phyloP scores from a whole-genome alignment of 2,113 vertebrate genomes.

The Riparia riparia region DNA sequence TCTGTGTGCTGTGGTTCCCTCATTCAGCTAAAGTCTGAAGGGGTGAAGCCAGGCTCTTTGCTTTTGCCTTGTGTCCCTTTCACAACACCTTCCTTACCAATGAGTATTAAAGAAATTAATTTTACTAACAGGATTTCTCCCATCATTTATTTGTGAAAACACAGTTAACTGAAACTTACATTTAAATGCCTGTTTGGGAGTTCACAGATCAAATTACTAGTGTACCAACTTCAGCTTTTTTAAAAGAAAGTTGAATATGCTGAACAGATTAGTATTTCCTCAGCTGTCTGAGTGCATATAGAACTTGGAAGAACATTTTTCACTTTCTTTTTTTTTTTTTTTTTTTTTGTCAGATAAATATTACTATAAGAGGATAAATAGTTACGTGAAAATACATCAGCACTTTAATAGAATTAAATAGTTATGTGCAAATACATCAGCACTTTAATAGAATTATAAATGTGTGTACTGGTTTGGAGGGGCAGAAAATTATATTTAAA shows the following conservation, averaged over 20 bases:
- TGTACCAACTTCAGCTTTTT: neutral
- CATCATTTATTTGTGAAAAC: neutral
- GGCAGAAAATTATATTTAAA: neutral
- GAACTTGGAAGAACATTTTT: neutral
- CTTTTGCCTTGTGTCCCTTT: neutral
- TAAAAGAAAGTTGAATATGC: neutral
- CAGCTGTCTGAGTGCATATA: neutral
- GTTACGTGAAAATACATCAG: neutral
- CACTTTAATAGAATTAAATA: neutral
- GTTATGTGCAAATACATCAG: neutral
- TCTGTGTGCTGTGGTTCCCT: accelerated
- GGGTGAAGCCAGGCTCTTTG: neutral
- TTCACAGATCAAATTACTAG: neutral
- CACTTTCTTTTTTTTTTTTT: too few relatives aligned
- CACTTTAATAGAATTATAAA: neutral
- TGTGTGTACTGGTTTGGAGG: neutral
- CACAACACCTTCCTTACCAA: neutral
- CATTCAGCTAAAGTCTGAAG: neutral
- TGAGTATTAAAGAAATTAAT: neutral
- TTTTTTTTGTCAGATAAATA: neutral
- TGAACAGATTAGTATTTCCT: neutral
- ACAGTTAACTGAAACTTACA: neutral
- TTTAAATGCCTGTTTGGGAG: neutral
- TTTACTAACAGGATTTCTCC: neutral
- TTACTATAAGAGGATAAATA: neutral